Evolutionary conservation across 2,888 invertebrate genomes (phyloP), one percentile per base, ranked within the genome.

Genomic region (Galerucella pusilla): DNA sequence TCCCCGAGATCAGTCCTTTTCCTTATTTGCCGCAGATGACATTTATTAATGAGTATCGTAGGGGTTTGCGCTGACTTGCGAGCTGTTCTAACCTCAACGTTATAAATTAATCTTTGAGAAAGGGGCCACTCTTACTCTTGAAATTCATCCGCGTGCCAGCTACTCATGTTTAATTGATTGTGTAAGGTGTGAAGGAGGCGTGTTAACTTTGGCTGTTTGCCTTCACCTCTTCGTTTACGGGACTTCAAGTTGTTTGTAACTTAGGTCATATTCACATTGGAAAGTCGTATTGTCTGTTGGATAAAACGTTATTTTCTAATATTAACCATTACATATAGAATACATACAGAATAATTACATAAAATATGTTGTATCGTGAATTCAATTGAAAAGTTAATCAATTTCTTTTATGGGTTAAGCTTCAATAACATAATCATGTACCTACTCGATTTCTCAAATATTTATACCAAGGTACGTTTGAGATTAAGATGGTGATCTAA

Each of bases 31-130:
- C 70, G 61, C 61, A 72, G 75, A 77, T 73, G 79, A 79, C 79
- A 77, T 77, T 74, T 79, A 79, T 76, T 79, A 79, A 79, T 79
- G 79, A 76, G 68, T 76, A 76, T 77, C 74, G 74, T 75, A 68
- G 72, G 78, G 77, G 78, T 72, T 71, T 66, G 61, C 57, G 78
- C 73, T 65, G 76, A 74, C 76, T 77, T 74, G 76, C 57, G 73
- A 73, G 75, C 73, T 78, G 73, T 76, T 78, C 76, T 72, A 76
- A 75, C 76, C 76, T 71, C 75, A 69, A 71, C 76, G 65, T 78
- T 73, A 78, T 78, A 78, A 76, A 78, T 78, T 78, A 78, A 78
- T 76, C 76, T 71, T 61, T 57, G 69, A 68, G 69, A 52, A 61
- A 73, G 54, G 69, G 75, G 65, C 67, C 70, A 46, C 67, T 66